Percentiles rank a stretch among this genome's conserved stretches.
Conservation (phyloP, 1,140 invertebrate genomes). For the Drosophila nebulosa region DNA sequence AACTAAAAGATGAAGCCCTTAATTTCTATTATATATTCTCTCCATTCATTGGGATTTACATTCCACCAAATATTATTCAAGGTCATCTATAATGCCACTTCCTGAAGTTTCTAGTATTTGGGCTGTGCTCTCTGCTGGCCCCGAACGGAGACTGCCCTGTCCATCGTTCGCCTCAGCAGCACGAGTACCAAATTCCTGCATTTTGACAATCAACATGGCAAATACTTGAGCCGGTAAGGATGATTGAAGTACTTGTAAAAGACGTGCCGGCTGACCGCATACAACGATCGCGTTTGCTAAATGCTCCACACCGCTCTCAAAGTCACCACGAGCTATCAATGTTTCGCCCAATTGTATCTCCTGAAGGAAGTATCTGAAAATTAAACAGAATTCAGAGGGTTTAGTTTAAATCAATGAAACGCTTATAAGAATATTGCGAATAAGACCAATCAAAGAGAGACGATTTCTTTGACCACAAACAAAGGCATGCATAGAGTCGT, state of each 20-base stretch:
- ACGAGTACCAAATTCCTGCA: conserved; percentile 84
- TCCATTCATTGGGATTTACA: conserved; percentile 34
- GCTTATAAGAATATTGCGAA: not conserved
- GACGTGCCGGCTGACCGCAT: conserved; percentile 95
- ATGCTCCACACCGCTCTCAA: conserved; percentile 96
- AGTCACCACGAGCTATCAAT: conserved; percentile 90
- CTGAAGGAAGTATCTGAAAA: conserved; percentile 78
- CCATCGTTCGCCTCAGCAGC: conserved; percentile 57
- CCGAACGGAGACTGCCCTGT: conserved; percentile 26
- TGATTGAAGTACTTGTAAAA: conserved; percentile 94
- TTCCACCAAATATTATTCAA: conserved; percentile 64
- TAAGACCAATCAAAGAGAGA: not conserved
- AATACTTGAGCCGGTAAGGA: conserved; percentile 96
- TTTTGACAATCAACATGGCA: conserved; percentile 90
- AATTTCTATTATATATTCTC: conserved; percentile 57
- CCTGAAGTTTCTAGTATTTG: conserved; percentile 58
- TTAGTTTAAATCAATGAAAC: not conserved
- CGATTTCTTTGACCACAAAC: too few species aligned
- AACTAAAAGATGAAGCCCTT: conserved; percentile 60
- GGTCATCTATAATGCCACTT: conserved; percentile 61
- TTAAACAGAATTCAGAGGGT: too few species aligned
- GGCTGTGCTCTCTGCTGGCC: conserved; percentile 39
- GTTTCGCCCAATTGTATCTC: conserved; percentile 95
- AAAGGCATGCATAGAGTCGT: too few species aligned
- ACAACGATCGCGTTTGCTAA: conserved; percentile 97